These are phyloP conservation scores for Rugalucina vietnamica DNA, from an alignment of 2,888 invertebrate species.

Conservation along the genomic window DNA sequence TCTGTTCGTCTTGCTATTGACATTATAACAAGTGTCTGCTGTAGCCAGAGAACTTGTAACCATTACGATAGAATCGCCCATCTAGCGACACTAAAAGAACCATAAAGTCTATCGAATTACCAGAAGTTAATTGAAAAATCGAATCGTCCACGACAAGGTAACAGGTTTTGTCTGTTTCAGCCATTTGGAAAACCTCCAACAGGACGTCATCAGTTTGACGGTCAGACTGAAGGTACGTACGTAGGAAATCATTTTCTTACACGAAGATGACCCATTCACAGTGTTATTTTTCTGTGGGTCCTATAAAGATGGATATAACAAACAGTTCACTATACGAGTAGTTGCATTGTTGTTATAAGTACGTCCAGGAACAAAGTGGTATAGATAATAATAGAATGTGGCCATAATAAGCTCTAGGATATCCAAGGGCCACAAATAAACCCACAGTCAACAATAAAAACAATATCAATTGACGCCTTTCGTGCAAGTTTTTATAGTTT, in stretches of 20 bases:
- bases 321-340: neutral
- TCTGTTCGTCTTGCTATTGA: no score
- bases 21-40: no score
- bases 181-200: neutral
- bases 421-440: neutral
- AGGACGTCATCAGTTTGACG: neutral
- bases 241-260: neutral
- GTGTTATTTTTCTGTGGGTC: neutral
- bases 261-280: neutral
- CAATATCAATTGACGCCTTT: no score
- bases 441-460: no score
- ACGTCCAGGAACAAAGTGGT: neutral
- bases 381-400: neutral
- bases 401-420: neutral
- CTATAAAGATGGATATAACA: neutral
- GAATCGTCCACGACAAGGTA: neutral
- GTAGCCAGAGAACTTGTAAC: no score
- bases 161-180: neutral
- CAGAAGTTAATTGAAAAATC: constrained; percentile 6
- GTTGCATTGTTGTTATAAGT: neutral
- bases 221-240: neutral
- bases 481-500: neutral
- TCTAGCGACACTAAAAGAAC: constrained; percentile 1
- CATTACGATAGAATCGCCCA: neutral
- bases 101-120: constrained; percentile 5